Conservation (phyloP, 2,888 invertebrate genomes). For the Ariolimax columbianus region DNA sequence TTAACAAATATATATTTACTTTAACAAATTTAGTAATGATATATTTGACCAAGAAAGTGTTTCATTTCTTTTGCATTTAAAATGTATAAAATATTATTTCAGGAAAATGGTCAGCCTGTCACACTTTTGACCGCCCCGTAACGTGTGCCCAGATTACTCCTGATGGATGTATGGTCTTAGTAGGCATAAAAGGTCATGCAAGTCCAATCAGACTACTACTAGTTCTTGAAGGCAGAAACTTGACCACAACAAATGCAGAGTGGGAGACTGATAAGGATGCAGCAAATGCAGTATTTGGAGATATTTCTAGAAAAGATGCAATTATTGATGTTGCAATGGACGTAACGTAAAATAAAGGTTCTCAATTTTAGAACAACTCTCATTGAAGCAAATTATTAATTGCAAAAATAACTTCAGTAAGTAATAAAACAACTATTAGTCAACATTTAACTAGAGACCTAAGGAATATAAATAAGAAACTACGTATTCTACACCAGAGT, state of each 20-base stretch:
- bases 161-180: constrained; percentile 30
- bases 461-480: too few species aligned
- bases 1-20: too few species aligned
- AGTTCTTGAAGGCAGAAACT: constrained; percentile 17
- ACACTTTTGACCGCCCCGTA: constrained; percentile 48
- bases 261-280: constrained; percentile 42
- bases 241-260: not conserved
- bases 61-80: not conserved
- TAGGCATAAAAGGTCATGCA: constrained; percentile 29
- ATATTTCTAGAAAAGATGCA: not conserved
- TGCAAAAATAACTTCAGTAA: too few species aligned
- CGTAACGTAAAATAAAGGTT: not conserved
- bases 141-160: constrained; percentile 36
- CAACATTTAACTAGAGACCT: too few species aligned
- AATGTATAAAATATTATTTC: not conserved
- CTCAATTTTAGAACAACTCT: too few species aligned
- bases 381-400: too few species aligned
- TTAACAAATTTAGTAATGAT: too few species aligned
- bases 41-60: too few species aligned
- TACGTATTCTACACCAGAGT: too few species aligned
- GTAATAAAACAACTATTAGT: too few species aligned
- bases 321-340: constrained; percentile 16
- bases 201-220: constrained; percentile 32
- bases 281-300: constrained; percentile 17
- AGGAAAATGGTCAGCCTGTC: constrained; percentile 40